Percentiles rank a stretch among this genome's conserved stretches.
Evolutionary conservation across 92 coral and sea anemone species (phyloP).

Genomic region (Porites cylindrica): DNA sequence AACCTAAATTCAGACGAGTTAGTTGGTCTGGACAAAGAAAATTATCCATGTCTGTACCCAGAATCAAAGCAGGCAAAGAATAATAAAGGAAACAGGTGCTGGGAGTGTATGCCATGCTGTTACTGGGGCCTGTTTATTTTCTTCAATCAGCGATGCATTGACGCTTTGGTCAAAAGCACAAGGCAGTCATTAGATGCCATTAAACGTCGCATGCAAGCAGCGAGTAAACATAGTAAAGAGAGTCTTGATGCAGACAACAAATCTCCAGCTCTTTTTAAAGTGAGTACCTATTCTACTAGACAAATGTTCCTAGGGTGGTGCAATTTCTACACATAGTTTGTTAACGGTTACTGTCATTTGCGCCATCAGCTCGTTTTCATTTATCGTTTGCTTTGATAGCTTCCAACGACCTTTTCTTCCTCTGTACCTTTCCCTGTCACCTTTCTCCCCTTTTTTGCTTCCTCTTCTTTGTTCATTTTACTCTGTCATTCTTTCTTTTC

Average conservation of each 20-base stretch:
- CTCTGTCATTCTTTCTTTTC: background rate
- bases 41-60: constrained; percentile 90
- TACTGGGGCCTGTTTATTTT: constrained; percentile 91
- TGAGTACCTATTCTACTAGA: constrained; percentile 6
- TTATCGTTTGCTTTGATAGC: background rate
- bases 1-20: constrained; percentile 75
- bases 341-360: background rate
- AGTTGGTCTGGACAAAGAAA: constrained; percentile 74
- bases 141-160: constrained; percentile 94
- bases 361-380: background rate
- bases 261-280: constrained; percentile 89
- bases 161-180: constrained; percentile 89
- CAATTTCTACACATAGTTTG: background rate
- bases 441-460: background rate
- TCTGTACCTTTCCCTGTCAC: background rate
- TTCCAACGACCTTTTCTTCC: background rate
- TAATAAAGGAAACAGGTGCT: constrained; percentile 95
- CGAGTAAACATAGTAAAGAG: constrained; percentile 88
- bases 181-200: constrained; percentile 91
- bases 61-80: constrained; percentile 97
- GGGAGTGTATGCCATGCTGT: constrained; percentile 99
- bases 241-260: constrained; percentile 69
- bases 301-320: background rate
- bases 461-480: background rate
- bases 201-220: constrained; percentile 93